Evolutionary conservation across 2,113 vertebrate species (phyloP), one percentile per base, ranked within the genome.

Genomic region (Vidua chalybeata): DNA sequence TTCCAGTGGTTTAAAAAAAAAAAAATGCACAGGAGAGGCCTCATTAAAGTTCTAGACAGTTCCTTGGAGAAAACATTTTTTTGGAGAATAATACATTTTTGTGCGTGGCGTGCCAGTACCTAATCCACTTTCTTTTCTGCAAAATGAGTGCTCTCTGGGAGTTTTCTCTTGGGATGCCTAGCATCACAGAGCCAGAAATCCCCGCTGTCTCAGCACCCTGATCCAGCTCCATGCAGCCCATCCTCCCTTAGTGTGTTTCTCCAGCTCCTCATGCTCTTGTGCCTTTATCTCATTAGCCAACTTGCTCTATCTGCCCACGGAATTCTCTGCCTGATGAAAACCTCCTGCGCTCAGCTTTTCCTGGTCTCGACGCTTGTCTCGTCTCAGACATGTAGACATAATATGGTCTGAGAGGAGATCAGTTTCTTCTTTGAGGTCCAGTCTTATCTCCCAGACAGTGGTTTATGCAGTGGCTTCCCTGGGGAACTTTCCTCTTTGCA

Each of bases 301-400:
- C 84, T 94, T 89, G 73, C 63, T 95, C 67, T 91, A 81, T 97
- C 96, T 95, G 91, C 96, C 97, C 96, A 96, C 95, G 61, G 88
- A 97, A 97, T 91, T 94, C 90, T 96, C 95, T 8, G 33, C 80
- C 91, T 97, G 95, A 97, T 95, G 91, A 95, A 96, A 97, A 97
- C 88, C 96, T 96, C 84, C 94, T 97, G 93, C 24, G 0, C 0
- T 0, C 28, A 79, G 88, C 35, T 96, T 96, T 93, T 97, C 94
- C 89, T 93, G 90, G 82, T 97, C 92, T 91, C 45, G 2, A 49
- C 8, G 2, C 80, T 91, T 77, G 84, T 93, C 87, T 96, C 45
- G 26, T 93, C 85, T 96, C 94, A 90, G 91, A 84, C 95, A 63
- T 92, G 81, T 94, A 94, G 95, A 96, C 90, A 96, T 91, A 96